A percentile compares a stretch with the other conserved stretches of the same genome.
These are phyloP conservation scores for Xerus rutilus DNA, from an alignment of 2,797 vertebrate species.

Conservation along the genomic window DNA sequence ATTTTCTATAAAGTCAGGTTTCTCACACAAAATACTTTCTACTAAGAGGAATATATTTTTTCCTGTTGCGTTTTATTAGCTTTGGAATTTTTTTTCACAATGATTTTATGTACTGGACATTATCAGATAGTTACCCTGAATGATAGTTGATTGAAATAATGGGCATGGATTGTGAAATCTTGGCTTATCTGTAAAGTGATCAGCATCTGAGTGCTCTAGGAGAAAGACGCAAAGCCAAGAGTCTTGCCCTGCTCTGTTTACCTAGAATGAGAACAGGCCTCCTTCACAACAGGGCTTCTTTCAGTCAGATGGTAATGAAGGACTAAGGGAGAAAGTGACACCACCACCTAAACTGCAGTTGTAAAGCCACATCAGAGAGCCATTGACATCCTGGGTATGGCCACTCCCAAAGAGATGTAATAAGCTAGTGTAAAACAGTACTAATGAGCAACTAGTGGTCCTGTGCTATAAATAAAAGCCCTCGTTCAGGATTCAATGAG, in stretches of 20 bases:
- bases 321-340: slow-evolving; percentile 45
- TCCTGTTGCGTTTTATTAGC: neutral
- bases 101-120: neutral
- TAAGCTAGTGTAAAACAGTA: neutral
- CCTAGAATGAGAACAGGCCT: neutral
- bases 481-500: neutral
- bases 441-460: neutral
- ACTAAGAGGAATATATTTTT: neutral
- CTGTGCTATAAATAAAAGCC: neutral
- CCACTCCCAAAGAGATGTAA: neutral
- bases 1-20: neutral
- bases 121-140: neutral
- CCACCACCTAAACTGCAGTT: neutral
- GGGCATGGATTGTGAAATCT: neutral
- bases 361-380: slow-evolving; percentile 65
- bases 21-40: neutral
- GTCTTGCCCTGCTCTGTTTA: neutral
- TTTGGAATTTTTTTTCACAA: neutral
- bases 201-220: neutral
- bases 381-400: neutral
- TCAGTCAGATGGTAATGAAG: neutral
- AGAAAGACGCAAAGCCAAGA: neutral
- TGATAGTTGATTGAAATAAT: neutral
- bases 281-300: neutral
- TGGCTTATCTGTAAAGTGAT: neutral